Percentiles rank a stretch among this genome's conserved stretches.
phyloP scores from a whole-genome alignment of 2,888 invertebrate species.

The Gymnocheta viridis region DNA sequence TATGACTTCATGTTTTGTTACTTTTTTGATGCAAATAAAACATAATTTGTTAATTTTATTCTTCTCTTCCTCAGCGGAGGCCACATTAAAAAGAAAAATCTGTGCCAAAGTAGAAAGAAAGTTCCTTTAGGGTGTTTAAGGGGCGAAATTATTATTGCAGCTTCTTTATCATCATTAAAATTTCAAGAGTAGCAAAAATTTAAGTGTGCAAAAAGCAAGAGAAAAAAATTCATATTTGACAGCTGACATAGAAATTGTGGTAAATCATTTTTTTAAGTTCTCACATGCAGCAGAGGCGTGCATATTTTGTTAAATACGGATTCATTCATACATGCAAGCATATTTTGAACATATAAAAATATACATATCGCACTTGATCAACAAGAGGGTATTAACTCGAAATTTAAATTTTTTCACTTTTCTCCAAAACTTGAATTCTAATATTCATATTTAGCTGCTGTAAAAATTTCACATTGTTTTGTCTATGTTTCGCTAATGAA shows the following conservation, averaged over 20 bases:
- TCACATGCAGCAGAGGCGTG: conserved; percentile 13
- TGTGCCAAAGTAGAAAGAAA: conserved; percentile 41
- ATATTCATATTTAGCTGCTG: too few species aligned
- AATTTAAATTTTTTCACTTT: too few species aligned
- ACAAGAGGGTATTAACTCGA: too few species aligned
- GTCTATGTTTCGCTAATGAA: too few species aligned
- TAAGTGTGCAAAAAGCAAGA: not conserved
- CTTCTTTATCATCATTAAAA: conserved; percentile 53
- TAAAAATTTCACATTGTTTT: too few species aligned
- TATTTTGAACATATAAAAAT: not conserved
- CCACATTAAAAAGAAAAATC: conserved; percentile 25
- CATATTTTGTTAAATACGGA: not conserved
- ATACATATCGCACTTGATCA: too few species aligned
- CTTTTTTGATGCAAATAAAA: not conserved
- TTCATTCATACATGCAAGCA: not conserved
- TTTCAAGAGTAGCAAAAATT: conserved; percentile 44
- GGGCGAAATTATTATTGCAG: conserved; percentile 49
- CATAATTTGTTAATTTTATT: conserved; percentile 25
- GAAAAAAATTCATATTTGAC: conserved; percentile 43
- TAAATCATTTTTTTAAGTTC: conserved; percentile 40
- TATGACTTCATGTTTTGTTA: conserved; percentile 1
- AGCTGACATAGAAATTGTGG: conserved; percentile 68
- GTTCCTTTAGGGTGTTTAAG: conserved; percentile 50
- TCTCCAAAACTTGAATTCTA: too few species aligned
- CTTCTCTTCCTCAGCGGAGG: not conserved